Base-by-base conservation (phyloP, 2,888 invertebrate genomes). In the Dermolepida albohirtum region DNA sequence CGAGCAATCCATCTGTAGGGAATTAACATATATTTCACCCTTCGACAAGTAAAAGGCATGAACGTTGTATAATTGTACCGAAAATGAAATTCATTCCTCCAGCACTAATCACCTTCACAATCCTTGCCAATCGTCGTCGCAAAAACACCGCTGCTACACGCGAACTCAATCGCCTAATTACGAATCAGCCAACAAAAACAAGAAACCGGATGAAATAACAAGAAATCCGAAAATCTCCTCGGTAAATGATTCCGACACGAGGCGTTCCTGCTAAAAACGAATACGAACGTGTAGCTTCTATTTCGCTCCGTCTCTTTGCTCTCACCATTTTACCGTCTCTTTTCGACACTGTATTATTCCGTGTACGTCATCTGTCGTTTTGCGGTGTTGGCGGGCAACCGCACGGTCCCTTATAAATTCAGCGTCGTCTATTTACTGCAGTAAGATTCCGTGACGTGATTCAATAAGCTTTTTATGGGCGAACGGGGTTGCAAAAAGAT, bases 361-460 rank as follows among this genome's bases (percentile, higher is more conserved):
- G 34, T 34, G 34, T 34, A 54, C 54, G 40, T 34, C 54, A 54
- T 39, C 54, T 39, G 27, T 14, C 54, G 55, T 55, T 55, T 55
- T 34, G 41, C 55, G 41, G 41, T 34, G 40, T 51, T 41, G 40
- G 40, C 16, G 40, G 55, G 55, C 41, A 55, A 55, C 55, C 41
- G 5, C 41, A 17, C 17, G 34, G n/a, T 73, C 72, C 70, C 34
- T 34, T 10, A 34, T 71, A 68, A 71, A 72, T 73, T 73, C 69
- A 27, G 65, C 73, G 72, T 70, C 73, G 74, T 73, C 73, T 74
- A 75, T 75, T 76, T 74, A 73, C 74, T 73, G 69, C 74, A 74
- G 74, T 73, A 74, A 76, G 78, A 78, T 79, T 78, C 76, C 79
- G 79, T 79, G 79, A 79, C 79, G 78, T 79, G 79, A 80, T 79